Base-by-base conservation (phyloP, 2,888 invertebrate genomes). In the Lasioglossum calceatum region DNA sequence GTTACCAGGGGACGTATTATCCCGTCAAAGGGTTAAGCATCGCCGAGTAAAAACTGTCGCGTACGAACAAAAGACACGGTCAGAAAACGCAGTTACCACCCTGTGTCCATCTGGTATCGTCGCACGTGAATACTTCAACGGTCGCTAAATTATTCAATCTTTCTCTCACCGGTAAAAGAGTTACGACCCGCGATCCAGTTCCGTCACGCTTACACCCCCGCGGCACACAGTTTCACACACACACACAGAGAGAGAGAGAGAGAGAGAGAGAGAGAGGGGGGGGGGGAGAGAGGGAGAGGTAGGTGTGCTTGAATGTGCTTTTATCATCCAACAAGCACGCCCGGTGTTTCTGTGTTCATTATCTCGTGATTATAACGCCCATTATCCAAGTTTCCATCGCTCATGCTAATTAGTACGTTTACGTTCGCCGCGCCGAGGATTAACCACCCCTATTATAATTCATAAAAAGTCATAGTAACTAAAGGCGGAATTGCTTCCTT, bases 381-480 rank as follows among this genome's bases (percentile, higher is more conserved):
- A 36, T 70, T 70, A 70, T 70, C 70, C 70, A 23, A 36, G 70
- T 70, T 70, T 39, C 70, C 70, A 70, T 70, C 39, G 39, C 36
- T 70, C 39, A 39, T 67, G 36, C 32, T 67, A 67, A 67, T 67
- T 67, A 67, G 67, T 19, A 19, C 32, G 36, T 36, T 67, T 67
- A 67, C 36, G 19, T 67, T 7, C 67, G 32, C 36, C 32, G 32
- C 19, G 67, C 36, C 67, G 32, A 19, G 67, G 19, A 32, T 32
- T 67, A 67, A 67, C 7, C 67, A 36, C 8, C 67, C 16, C 67
- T 67, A 64, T 19, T 19, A 32, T 64, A 32, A 36, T 36, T 67
- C 67, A 67, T 36, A 67, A 67, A 67, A 67, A 67, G 36, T 19
- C 67, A 36, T 36, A 67, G 67, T 67, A 36, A 67, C 67, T 36